phyloP scores from a whole-genome alignment of 2,113 vertebrate species.

The Malurus cyaneus region DNA sequence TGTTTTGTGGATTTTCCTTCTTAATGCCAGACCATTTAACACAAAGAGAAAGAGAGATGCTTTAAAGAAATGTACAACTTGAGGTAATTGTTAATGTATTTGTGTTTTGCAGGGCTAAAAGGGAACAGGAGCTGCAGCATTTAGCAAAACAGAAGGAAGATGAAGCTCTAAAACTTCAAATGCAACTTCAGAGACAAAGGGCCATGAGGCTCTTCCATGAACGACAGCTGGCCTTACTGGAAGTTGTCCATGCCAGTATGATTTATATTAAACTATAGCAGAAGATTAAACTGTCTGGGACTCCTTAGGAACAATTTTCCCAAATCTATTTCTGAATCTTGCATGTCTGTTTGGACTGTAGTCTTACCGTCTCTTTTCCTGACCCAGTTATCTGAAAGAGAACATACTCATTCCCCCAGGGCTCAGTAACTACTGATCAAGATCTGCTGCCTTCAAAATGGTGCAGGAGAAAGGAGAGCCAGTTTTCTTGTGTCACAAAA shows the following conservation, averaged over 20 bases:
- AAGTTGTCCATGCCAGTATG: conserved; percentile 87
- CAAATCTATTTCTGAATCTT: not conserved
- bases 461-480: not conserved
- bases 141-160: conserved; percentile 78
- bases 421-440: not conserved
- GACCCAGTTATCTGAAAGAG: not conserved
- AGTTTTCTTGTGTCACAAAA: not conserved
- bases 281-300: not conserved
- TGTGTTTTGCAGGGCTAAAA: conserved; percentile 77
- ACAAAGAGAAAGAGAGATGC: not conserved
- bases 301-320: not conserved
- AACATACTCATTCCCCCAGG: not conserved
- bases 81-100: not conserved
- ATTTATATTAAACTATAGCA: conserved; percentile 2
- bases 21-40: not conserved
- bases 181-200: conserved; percentile 84
- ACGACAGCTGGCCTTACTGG: conserved; percentile 82
- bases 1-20: not conserved
- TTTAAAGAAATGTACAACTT: not conserved
- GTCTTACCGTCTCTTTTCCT: not conserved
- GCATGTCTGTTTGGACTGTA: not conserved
- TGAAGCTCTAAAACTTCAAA: conserved; percentile 77
- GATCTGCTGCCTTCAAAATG: not conserved
- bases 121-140: conserved; percentile 71
- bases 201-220: conserved; percentile 88